phyloP scores from a whole-genome alignment of 1,140 invertebrate genomes.

The Ips nitidus region DNA sequence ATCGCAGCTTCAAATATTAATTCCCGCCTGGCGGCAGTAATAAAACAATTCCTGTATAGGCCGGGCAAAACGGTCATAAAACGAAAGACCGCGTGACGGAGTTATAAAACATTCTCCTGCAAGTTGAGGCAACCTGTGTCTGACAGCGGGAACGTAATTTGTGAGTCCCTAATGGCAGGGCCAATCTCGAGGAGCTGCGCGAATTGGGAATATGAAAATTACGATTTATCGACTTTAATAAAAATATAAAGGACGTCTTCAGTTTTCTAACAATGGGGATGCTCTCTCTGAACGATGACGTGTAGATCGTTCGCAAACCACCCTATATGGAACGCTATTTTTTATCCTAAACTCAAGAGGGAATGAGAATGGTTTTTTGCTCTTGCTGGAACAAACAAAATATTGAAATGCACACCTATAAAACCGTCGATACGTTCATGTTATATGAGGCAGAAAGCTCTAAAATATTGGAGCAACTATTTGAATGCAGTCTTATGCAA shows the following conservation, averaged over 20 bases:
- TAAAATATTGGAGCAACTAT: no score
- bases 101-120: constrained; percentile 42
- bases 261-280: constrained; percentile 23
- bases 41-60: constrained; percentile 35
- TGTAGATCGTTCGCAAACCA: constrained; percentile 9
- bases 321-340: neutral
- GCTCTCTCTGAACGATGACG: constrained; percentile 18
- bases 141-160: constrained; percentile 42
- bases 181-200: constrained; percentile 37
- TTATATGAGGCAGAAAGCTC: no score
- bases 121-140: constrained; percentile 40
- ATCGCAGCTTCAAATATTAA: constrained; percentile 30
- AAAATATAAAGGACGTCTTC: constrained; percentile 32
- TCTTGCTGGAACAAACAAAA: no score
- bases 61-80: constrained; percentile 28
- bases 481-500: no score
- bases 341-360: neutral
- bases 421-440: no score
- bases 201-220: constrained; percentile 45
- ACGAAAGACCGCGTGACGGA: constrained; percentile 34
- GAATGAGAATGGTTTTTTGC: no score
- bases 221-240: constrained; percentile 42
- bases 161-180: constrained; percentile 41
- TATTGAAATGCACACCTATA: no score
- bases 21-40: constrained; percentile 24